Conservation (phyloP, 2,113 vertebrate genomes). For the Coptodon bakossiorum region DNA sequence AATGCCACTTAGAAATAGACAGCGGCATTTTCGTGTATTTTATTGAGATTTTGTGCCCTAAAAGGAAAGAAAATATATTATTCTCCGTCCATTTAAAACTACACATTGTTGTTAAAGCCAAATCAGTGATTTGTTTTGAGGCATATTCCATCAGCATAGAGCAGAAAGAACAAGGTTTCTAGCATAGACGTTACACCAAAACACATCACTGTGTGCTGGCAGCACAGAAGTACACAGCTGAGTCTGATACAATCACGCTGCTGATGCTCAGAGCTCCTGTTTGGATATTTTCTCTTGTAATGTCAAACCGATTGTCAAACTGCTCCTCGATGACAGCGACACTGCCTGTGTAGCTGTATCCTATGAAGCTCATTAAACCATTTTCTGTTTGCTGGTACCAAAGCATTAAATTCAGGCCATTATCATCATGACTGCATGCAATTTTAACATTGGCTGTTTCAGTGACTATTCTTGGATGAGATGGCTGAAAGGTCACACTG, state of each 20-base stretch:
- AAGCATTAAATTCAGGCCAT: not conserved
- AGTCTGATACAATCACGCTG: not conserved
- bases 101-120: not conserved
- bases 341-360: not conserved
- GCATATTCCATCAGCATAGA: not conserved
- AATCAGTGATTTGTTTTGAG: not conserved
- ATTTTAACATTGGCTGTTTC: not conserved
- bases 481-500: not conserved
- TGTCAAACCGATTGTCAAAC: not conserved
- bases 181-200: not conserved
- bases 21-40: rapidly evolving
- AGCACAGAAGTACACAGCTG: slow-evolving; percentile 68
- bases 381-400: slow-evolving; percentile 46
- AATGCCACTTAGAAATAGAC: rapidly evolving
- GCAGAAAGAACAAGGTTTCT: slow-evolving; percentile 5
- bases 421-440: slow-evolving; percentile 36
- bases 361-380: slow-evolving; percentile 37
- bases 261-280: slow-evolving; percentile 38
- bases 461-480: not conserved
- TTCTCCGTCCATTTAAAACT: not conserved
- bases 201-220: slow-evolving; percentile 60
- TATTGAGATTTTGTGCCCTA: rapidly evolving
- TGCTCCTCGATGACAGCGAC: not conserved
- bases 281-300: not conserved
- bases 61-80: not conserved